A percentile compares a stretch with the other conserved stretches of the same genome.
These are phyloP conservation scores for Cheilosia vernalis DNA, from an alignment of 2,888 invertebrate species.

Conservation along the genomic window DNA sequence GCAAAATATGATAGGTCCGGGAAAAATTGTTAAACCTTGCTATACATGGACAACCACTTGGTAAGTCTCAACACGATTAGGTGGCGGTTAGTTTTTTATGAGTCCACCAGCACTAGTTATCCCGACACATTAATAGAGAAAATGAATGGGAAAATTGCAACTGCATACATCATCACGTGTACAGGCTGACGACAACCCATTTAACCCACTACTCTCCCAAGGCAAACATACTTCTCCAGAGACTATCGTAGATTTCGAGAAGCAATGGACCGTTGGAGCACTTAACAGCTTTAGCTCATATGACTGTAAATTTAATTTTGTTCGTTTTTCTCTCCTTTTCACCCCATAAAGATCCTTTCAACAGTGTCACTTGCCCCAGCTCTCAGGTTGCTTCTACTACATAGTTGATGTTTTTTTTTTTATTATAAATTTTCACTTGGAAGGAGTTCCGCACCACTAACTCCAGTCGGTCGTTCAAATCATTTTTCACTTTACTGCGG, in stretches of 20 bases:
- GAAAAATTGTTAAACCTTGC: background rate
- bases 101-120: constrained; percentile 26
- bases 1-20: background rate
- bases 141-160: constrained; percentile 39
- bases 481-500: constrained; percentile 71
- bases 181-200: constrained; percentile 28
- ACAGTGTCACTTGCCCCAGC: constrained; percentile 59
- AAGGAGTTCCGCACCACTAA: constrained; percentile 65
- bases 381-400: constrained; percentile 34
- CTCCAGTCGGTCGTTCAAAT: constrained; percentile 64
- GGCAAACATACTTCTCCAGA: constrained; percentile 7
- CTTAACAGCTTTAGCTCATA: constrained; percentile 77
- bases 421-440: constrained; percentile 62
- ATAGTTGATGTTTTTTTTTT: constrained; percentile 2
- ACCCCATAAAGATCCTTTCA: constrained; percentile 52
- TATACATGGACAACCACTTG: too few species aligned
- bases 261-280: constrained; percentile 77
- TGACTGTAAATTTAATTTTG: constrained; percentile 76
- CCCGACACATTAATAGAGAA: constrained; percentile 55
- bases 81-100: background rate
- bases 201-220: constrained; percentile 38
- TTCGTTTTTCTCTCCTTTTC: constrained; percentile 32
- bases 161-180: constrained; percentile 16
- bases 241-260: constrained; percentile 69
- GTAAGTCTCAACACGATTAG: background rate